Percentiles rank a stretch among this genome's conserved stretches.
phyloP scores from a whole-genome alignment of 2,888 invertebrate genomes.

The Dryobota labecula region DNA sequence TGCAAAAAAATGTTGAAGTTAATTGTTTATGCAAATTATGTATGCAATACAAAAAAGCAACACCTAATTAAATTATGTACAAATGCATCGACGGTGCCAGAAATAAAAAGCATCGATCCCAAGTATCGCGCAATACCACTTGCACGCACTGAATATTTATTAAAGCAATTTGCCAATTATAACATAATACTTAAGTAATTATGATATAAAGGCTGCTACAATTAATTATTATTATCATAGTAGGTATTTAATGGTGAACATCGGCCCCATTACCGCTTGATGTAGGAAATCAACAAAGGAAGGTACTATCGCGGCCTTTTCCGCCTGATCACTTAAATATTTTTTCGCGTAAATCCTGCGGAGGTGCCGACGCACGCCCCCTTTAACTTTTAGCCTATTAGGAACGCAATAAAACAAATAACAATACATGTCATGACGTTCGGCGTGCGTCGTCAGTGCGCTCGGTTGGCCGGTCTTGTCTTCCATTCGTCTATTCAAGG shows the following conservation, averaged over 20 bases:
- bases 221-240: background rate
- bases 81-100: conserved; percentile 40
- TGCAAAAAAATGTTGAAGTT: too few species aligned
- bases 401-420: too few species aligned
- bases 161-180: background rate
- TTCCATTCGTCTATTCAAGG: too few species aligned
- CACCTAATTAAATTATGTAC: conserved; percentile 5
- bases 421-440: too few species aligned
- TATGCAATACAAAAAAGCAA: conserved; percentile 19
- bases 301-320: too few species aligned
- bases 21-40: conserved; percentile 9
- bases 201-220: background rate
- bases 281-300: background rate
- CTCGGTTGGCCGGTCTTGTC: too few species aligned
- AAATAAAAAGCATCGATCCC: conserved; percentile 27
- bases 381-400: too few species aligned
- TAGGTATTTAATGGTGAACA: background rate
- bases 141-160: conserved; percentile 47
- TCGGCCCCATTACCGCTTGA: background rate
- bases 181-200: background rate
- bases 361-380: too few species aligned
- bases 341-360: too few species aligned
- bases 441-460: too few species aligned
- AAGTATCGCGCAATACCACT: conserved; percentile 33
- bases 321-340: too few species aligned